Base-by-base conservation (phyloP, 2,888 invertebrate species). In the Elysia crispata region DNA sequence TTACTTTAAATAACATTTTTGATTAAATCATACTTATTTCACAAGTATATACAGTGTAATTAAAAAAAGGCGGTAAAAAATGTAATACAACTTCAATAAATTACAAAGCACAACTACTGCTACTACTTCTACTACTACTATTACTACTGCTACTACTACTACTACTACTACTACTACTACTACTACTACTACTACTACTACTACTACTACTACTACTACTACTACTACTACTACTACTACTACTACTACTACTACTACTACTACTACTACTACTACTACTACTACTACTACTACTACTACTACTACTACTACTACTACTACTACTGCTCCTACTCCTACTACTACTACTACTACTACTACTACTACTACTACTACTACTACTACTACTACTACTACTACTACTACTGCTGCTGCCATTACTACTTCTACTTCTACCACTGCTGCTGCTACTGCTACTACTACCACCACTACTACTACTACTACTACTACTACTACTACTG, bases 101-200 rank as follows among this genome's bases (percentile, higher is more conserved):
- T n/a, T n/a, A n/a, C n/a, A n/a, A n/a, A n/a, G n/a, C n/a, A n/a
- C n/a, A n/a, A n/a, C n/a, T n/a, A n/a, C n/a, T n/a, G n/a, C n/a
- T n/a, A n/a, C n/a, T n/a, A n/a, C n/a, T n/a, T 23, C 64, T 64
- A 64, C 64, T 64, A 64, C 64, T 64, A 64, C 64, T 64, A 64
- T 25, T 64, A 64, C 64, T 64, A 64, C 64, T 64, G 25, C 64
- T 64, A 64, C 64, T 64, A 64, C 64, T 64, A 64, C 64, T 64
- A 64, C 64, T 64, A 64, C 64, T 64, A 64, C 64, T 64, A 64
- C 64, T 64, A 64, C 64, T 64, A 64, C 64, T 64, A 64, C 64
- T 64, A 64, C 64, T 64, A 64, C 13, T 64, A 64, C 64, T 64
- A 64, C 64, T 64, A 64, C 64, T 11, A 64, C 64, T 64, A 64